phyloP scores from a whole-genome alignment of 2,113 vertebrate species.

The Sclerurus mexicanus region DNA sequence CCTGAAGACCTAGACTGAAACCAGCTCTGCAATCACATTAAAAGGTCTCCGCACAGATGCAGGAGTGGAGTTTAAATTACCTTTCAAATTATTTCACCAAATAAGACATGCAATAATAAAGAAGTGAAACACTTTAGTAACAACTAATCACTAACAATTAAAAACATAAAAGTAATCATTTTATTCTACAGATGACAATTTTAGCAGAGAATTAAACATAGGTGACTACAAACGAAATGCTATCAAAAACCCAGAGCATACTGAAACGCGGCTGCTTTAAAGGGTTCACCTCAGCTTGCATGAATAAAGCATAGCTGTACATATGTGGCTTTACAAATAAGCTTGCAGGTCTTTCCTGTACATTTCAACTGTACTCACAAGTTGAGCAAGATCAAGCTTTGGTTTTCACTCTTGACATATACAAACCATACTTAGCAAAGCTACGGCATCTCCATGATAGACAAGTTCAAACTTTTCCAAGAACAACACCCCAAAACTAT shows the following conservation, averaged over 20 bases:
- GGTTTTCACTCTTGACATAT: background rate
- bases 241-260: rapidly evolving
- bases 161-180: background rate
- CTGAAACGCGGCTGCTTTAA: rapidly evolving
- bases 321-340: background rate
- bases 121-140: background rate
- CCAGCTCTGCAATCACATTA: background rate
- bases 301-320: background rate
- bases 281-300: background rate
- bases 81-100: conserved; percentile 13
- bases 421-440: background rate
- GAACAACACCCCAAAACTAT: background rate
- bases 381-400: background rate
- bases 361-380: background rate
- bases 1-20: conserved; percentile 1
- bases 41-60: background rate
- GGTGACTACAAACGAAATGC: background rate
- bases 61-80: background rate
- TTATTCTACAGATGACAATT: conserved; percentile 15
- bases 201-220: background rate
- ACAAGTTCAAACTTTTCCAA: background rate
- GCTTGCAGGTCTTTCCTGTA: background rate
- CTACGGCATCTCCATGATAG: background rate
- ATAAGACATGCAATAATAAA: background rate
- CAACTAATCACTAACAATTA: background rate